phyloP scores from a whole-genome alignment of 2,113 vertebrate species.

The Paramormyrops kingsleyae region DNA sequence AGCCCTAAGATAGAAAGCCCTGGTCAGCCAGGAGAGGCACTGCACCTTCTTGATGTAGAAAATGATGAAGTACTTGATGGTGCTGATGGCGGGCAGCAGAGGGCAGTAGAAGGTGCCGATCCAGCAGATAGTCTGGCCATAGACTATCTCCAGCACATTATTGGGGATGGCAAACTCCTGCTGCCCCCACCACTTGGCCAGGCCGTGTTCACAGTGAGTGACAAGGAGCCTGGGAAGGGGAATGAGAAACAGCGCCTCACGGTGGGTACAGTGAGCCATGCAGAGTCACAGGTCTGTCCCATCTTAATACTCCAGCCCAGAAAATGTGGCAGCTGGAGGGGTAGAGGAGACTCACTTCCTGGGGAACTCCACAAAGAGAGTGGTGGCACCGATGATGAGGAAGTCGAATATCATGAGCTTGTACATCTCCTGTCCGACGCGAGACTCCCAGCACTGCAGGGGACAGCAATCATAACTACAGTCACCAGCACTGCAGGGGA shows the following conservation, averaged over 20 bases:
- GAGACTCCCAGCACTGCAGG: slow-evolving; percentile 58
- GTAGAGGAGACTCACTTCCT: slow-evolving; percentile 72
- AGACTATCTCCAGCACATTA: slow-evolving; percentile 85
- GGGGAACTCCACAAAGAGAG: slow-evolving; percentile 82
- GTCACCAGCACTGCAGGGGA: too few species aligned
- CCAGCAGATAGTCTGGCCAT: slow-evolving; percentile 97
- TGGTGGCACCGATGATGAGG: slow-evolving; percentile 74
- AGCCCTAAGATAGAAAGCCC: background rate
- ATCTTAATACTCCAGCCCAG: background rate
- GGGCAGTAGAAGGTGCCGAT: slow-evolving; percentile 92
- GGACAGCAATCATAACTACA: too few species aligned
- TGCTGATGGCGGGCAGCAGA: slow-evolving; percentile 83
- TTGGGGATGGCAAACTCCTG: slow-evolving; percentile 86
- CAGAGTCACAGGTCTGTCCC: background rate
- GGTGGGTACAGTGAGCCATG: background rate
- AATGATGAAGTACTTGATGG: slow-evolving; percentile 83
- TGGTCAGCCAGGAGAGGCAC: background rate
- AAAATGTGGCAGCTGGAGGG: background rate
- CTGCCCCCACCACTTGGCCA: slow-evolving; percentile 71
- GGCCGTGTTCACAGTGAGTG: slow-evolving; percentile 64
- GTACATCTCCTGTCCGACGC: slow-evolving; percentile 95
- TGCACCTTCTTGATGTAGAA: slow-evolving; percentile 95
- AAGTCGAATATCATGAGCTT: slow-evolving; percentile 95
- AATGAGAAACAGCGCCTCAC: background rate
- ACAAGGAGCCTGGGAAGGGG: slow-evolving; percentile 70